These are phyloP conservation scores for Oscarella lobularis DNA, from an alignment of 37 sponge, comb jelly and placozoan species.

Conservation along the genomic window DNA sequence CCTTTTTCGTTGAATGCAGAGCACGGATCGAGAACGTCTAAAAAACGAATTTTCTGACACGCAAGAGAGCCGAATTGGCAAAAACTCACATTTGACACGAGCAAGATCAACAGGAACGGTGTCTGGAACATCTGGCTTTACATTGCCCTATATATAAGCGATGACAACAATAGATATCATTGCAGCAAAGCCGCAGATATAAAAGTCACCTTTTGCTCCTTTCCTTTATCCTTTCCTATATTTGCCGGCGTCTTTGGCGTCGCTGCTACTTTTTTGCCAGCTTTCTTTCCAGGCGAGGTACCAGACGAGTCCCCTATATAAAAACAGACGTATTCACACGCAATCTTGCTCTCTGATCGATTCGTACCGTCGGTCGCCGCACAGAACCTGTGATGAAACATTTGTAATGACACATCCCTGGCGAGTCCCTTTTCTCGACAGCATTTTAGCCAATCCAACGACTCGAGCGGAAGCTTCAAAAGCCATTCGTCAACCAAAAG, in stretches of 20 bases:
- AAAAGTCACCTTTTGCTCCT: not conserved
- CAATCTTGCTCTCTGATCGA: too few relatives aligned
- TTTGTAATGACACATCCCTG: not conserved
- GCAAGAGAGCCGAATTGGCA: too few relatives aligned
- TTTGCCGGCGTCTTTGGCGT: not conserved
- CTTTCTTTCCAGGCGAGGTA: too few relatives aligned
- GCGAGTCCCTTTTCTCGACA: not conserved
- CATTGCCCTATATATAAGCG: not conserved
- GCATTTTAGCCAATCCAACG: not conserved
- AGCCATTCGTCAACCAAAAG: not conserved
- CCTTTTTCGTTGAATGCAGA: too few relatives aligned
- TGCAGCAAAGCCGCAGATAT: not conserved
- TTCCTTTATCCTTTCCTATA: not conserved
- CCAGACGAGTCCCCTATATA: too few relatives aligned
- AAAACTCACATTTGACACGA: not conserved
- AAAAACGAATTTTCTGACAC: too few relatives aligned
- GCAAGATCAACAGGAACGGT: not conserved
- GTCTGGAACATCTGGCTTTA: not conserved
- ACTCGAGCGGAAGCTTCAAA: not conserved
- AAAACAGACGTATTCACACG: too few relatives aligned
- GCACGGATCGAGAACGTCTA: too few relatives aligned
- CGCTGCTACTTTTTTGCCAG: not conserved
- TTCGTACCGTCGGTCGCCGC: not conserved
- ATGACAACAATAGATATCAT: not conserved
- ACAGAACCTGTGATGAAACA: not conserved